These are phyloP conservation scores for Pangasius larnaudii DNA, from an alignment of 2,797 vertebrate genomes.

Conservation along the genomic window DNA sequence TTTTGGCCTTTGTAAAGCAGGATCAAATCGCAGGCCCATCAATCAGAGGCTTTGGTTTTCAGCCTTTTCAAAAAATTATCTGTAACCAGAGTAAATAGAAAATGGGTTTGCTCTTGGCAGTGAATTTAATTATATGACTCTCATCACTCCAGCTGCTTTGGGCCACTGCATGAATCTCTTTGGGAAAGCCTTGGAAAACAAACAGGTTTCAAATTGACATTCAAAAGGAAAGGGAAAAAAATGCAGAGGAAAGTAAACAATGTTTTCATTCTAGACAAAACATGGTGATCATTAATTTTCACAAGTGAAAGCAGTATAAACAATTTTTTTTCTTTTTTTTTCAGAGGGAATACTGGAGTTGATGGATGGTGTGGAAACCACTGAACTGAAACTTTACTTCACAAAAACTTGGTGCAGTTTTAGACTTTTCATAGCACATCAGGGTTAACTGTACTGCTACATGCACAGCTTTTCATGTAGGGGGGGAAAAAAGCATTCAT, in stretches of 20 bases:
- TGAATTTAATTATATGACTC: conserved; percentile 32
- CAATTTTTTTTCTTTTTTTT: not conserved
- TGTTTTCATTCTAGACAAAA: conserved; percentile 7
- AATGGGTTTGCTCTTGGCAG: conserved; percentile 23
- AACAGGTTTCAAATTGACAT: conserved; percentile 4
- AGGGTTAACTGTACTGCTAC: not conserved
- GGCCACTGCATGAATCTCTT: conserved; percentile 25
- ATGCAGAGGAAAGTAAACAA: not conserved
- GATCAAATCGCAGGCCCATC: conserved; percentile 32
- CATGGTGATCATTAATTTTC: not conserved
- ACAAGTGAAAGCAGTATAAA: not conserved
- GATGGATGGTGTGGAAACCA: not conserved
- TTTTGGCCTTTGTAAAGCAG: conserved; percentile 23
- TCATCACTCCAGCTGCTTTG: conserved; percentile 34
- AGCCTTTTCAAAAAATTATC: conserved; percentile 35
- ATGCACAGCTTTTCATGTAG: conserved; percentile 11
- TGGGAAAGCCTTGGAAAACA: conserved; percentile 1
- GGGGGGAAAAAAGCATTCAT: not conserved
- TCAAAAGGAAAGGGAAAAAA: not conserved
- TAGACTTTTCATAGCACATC: conserved; percentile 20
- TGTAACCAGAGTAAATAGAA: conserved; percentile 33
- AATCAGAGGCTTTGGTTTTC: conserved; percentile 18
- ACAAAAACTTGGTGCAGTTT: conserved; percentile 13
- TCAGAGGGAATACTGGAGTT: conserved; percentile 12
- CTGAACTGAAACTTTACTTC: not conserved